These are phyloP conservation scores for Anastrepha obliqua DNA, from an alignment of 1,140 invertebrate species.

Conservation along the genomic window DNA sequence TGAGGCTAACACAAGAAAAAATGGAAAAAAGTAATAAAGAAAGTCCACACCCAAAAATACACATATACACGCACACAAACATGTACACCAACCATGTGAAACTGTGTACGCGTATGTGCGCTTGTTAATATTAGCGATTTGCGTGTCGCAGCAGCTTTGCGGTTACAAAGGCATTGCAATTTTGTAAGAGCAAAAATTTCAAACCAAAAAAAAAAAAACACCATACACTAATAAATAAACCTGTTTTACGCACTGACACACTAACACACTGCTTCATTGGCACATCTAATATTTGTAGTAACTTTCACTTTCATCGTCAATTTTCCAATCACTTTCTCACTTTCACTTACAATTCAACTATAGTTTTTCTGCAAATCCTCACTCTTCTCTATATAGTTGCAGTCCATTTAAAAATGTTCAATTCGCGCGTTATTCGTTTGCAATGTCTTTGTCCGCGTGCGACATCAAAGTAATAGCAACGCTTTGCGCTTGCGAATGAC, in stretches of 20 bases:
- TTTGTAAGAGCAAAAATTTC: background rate
- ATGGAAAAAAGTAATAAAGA: conserved; percentile 42
- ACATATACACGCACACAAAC: background rate
- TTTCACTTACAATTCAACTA: no score
- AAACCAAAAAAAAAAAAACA: no score
- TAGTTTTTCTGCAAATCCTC: no score
- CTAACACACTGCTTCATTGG: no score
- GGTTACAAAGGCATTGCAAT: no score
- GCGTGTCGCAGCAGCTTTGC: background rate
- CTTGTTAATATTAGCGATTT: background rate
- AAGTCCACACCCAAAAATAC: conserved; percentile 34
- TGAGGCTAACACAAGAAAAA: conserved; percentile 5
- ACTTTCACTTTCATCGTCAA: no score
- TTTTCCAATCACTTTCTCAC: no score
- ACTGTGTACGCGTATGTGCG: background rate
- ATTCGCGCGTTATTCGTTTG: background rate
- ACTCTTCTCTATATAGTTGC: background rate
- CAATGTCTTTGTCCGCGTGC: background rate
- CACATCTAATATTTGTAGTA: no score
- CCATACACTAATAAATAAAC: no score
- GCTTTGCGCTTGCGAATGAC: background rate
- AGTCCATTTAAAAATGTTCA: conserved; percentile 6
- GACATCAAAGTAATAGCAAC: background rate
- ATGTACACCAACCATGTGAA: background rate
- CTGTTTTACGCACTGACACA: no score